A percentile compares a stretch with the other conserved stretches of the same genome.
phyloP scores from a whole-genome alignment of 2,113 vertebrate genomes.

The human region DNA sequence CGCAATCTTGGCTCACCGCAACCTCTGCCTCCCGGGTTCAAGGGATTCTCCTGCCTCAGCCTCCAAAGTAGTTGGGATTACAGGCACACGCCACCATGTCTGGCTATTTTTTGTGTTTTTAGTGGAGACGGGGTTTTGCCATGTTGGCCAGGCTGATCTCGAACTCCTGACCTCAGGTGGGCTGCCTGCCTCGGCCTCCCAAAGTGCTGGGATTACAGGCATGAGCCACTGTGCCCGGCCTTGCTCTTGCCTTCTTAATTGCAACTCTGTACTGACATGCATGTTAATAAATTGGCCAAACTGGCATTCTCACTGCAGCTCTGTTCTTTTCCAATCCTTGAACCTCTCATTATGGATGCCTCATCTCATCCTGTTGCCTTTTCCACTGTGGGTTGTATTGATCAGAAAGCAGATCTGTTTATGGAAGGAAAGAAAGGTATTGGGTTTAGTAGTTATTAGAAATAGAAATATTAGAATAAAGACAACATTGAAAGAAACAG shows the following conservation, averaged over 20 bases:
- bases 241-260: background rate
- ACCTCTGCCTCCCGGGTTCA: too few species aligned
- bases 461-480: background rate
- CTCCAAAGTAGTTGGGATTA: too few species aligned
- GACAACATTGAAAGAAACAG: background rate
- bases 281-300: background rate
- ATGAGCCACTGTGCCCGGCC: too few species aligned
- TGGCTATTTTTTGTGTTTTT: too few species aligned
- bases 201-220: too few species aligned
- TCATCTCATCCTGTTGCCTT: background rate
- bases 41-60: too few species aligned
- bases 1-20: too few species aligned
- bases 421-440: background rate
- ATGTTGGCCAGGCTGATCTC: too few species aligned
- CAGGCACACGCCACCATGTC: too few species aligned
- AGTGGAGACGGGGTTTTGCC: too few species aligned
- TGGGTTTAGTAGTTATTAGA: background rate
- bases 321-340: background rate
- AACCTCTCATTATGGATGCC: background rate
- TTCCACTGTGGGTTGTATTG: background rate
- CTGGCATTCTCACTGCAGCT: background rate
- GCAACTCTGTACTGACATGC: background rate
- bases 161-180: too few species aligned
- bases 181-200: too few species aligned
- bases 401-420: background rate